Percentiles rank a stretch among this genome's conserved stretches.
Evolutionary conservation across 1,140 invertebrate species (phyloP).

Genomic region (Bombus terrestris): DNA sequence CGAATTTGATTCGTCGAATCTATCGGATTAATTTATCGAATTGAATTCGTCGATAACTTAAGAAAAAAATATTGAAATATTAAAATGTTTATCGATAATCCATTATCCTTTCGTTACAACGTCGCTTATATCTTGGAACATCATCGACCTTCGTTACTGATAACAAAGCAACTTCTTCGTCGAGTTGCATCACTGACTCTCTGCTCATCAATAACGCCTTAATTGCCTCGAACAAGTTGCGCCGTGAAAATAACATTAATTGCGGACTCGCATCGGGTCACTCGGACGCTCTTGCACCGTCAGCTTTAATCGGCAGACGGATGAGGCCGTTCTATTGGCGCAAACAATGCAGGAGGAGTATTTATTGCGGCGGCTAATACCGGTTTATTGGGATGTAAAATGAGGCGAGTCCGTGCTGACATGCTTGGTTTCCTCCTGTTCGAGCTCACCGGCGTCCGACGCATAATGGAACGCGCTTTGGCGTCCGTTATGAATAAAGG

Average conservation of each 20-base stretch:
- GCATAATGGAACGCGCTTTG: conserved; percentile 42
- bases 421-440: conserved; percentile 61
- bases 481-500: conserved; percentile 45
- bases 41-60: no score
- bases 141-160: neutral
- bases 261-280: conserved; percentile 45
- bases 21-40: no score
- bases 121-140: neutral
- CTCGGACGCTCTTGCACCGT: conserved; percentile 46
- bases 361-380: conserved; percentile 75
- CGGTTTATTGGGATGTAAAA: conserved; percentile 77
- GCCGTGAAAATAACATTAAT: conserved; percentile 38
- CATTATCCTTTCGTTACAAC: neutral
- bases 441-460: conserved; percentile 44
- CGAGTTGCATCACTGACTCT: neutral
- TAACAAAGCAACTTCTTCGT: neutral
- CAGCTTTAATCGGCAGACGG: conserved; percentile 67
- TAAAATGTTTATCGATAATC: neutral
- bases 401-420: conserved; percentile 71
- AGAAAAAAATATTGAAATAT: neutral
- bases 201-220: neutral
- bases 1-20: no score
- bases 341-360: conserved; percentile 70
- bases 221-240: neutral
- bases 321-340: conserved; percentile 57